Evolutionary conservation across 2,888 invertebrate species (phyloP).

Genomic region (Creontiades dilutus): DNA sequence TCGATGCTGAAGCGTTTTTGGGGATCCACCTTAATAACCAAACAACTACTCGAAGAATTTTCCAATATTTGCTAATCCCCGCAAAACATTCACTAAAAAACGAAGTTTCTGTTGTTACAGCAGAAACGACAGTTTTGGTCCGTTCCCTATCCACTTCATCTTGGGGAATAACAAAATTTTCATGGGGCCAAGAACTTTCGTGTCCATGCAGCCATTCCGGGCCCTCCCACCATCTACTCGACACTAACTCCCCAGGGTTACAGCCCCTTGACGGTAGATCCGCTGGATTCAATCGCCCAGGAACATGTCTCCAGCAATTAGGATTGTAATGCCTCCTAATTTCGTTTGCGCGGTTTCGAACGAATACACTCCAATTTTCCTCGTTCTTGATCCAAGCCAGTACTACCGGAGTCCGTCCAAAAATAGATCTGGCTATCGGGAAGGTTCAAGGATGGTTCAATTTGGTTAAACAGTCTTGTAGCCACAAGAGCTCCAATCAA

Average conservation of each 20-base stretch:
- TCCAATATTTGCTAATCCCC: too few species aligned
- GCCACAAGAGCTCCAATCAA: not conserved
- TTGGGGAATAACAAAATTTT: too few species aligned
- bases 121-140: too few species aligned
- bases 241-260: not conserved
- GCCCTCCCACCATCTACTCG: constrained; percentile 24
- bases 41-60: too few species aligned
- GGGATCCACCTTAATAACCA: too few species aligned
- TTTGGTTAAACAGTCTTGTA: not conserved
- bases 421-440: not conserved
- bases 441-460: too few species aligned
- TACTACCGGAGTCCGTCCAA: constrained; percentile 16
- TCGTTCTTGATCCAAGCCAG: not conserved
- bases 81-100: too few species aligned
- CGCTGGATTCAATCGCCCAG: not conserved
- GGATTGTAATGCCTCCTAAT: not conserved
- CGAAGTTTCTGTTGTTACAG: too few species aligned
- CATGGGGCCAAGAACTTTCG: too few species aligned
- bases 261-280: constrained; percentile 6
- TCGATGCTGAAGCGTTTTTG: too few species aligned
- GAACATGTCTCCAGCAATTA: not conserved
- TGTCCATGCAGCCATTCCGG: not conserved
- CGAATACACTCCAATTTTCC: not conserved
- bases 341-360: not conserved
- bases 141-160: too few species aligned